Conservation (phyloP, 2,888 invertebrate genomes). For the Mamestra brassicae region DNA sequence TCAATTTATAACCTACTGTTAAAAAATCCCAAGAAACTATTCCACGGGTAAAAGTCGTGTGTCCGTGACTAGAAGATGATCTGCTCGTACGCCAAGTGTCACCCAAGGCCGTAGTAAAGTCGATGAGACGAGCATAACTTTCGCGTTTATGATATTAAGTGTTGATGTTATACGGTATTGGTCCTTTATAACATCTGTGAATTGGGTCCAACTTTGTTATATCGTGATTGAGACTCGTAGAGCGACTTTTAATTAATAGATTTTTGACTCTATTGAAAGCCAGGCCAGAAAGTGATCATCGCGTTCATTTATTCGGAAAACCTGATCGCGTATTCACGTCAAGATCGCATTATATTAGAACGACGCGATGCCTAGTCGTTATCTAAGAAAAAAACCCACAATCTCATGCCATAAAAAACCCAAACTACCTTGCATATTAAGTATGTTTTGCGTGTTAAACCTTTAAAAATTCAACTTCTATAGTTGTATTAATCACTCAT, state of each 20-base stretch:
- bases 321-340: not conserved
- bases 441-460: not conserved
- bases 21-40: no score
- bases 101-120: no score
- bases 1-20: no score
- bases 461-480: not conserved
- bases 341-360: not conserved
- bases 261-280: not conserved
- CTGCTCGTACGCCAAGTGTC: no score
- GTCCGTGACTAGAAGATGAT: no score
- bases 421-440: not conserved
- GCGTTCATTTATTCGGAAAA: not conserved
- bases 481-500: not conserved
- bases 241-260: not conserved
- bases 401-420: not conserved
- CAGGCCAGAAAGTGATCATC: not conserved
- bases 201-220: not conserved
- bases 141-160: no score
- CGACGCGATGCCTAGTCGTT: not conserved
- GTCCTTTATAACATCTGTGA: no score
- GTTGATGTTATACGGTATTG: no score
- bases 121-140: no score
- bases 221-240: not conserved
- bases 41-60: no score
- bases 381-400: not conserved